These are phyloP conservation scores for Brachynemurus nebulosus DNA, from an alignment of 2,888 invertebrate species.

Conservation along the genomic window DNA sequence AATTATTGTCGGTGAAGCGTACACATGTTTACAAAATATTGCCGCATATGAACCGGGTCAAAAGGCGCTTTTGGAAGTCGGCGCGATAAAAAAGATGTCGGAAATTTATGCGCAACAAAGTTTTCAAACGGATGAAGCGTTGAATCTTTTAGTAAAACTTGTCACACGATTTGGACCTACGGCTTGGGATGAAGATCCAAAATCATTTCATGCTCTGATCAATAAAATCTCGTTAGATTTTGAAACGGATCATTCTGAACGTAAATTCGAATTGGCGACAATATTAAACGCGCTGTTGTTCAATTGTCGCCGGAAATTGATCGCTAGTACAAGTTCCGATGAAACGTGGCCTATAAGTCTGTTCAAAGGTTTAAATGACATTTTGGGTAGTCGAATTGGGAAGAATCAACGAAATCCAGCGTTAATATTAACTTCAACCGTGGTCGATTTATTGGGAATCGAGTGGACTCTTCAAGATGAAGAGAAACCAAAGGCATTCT, in stretches of 20 bases:
- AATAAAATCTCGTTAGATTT: constrained; percentile 77
- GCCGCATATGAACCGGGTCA: constrained; percentile 68
- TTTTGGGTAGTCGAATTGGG: constrained; percentile 73
- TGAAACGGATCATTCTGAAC: constrained; percentile 74
- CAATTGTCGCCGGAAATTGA: constrained; percentile 54
- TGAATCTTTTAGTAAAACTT: constrained; percentile 63
- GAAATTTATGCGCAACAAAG: constrained; percentile 78
- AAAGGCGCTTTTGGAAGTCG: constrained; percentile 60
- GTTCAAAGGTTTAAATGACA: constrained; percentile 68
- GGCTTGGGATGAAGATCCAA: constrained; percentile 66
- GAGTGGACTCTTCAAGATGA: constrained; percentile 74
- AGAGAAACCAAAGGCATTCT: constrained; percentile 64
- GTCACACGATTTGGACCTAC: constrained; percentile 55
- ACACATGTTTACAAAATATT: constrained; percentile 67
- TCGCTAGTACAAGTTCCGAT: constrained; percentile 46
- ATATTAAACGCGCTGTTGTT: constrained; percentile 59
- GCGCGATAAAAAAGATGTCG: constrained; percentile 68
- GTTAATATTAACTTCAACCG: constrained; percentile 64
- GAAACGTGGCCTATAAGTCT: constrained; percentile 74
- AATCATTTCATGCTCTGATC: constrained; percentile 66
- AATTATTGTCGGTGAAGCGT: constrained; percentile 76
- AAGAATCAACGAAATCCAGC: constrained; percentile 83
- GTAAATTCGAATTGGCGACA: constrained; percentile 80
- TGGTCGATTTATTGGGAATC: constrained; percentile 67
- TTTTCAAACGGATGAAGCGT: constrained; percentile 79